These are phyloP conservation scores for Pampusana beccarii DNA, from an alignment of 2,113 vertebrate genomes.

Conservation along the genomic window DNA sequence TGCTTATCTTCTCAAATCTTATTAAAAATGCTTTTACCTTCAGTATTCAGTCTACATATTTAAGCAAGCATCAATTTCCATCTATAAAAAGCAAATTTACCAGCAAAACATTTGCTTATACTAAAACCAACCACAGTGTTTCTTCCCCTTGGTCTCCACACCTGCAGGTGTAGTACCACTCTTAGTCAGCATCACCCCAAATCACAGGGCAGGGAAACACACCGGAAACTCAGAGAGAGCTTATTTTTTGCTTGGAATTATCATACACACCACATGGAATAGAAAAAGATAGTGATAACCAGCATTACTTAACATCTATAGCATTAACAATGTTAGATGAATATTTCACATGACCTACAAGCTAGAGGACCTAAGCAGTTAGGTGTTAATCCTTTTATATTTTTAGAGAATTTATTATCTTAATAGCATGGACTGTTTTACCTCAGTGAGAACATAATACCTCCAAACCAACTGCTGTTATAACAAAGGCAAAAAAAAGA, in stretches of 20 bases:
- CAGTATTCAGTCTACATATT: background rate
- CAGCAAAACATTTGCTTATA: slow-evolving; percentile 58
- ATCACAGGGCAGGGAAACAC: background rate
- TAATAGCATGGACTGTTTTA: background rate
- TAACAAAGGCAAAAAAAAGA: background rate
- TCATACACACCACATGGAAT: rapidly evolving
- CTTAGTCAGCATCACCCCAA: slow-evolving; percentile 40
- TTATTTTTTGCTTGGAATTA: background rate
- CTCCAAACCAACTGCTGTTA: background rate
- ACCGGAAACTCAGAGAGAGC: background rate
- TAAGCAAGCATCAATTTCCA: background rate
- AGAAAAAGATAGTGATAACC: background rate
- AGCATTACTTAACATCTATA: background rate
- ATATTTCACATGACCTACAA: background rate
- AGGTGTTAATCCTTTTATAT: background rate
- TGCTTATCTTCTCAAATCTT: background rate
- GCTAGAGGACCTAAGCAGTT: background rate
- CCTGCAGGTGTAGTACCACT: slow-evolving; percentile 20
- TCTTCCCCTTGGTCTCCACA: slow-evolving; percentile 20
- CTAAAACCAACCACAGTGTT: slow-evolving; percentile 14
- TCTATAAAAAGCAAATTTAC: slow-evolving; percentile 28
- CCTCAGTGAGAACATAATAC: background rate
- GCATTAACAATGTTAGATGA: background rate
- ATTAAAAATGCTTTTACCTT: background rate
- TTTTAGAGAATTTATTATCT: background rate